Conservation (phyloP, 2,888 invertebrate species). For the Agrotis puta region DNA sequence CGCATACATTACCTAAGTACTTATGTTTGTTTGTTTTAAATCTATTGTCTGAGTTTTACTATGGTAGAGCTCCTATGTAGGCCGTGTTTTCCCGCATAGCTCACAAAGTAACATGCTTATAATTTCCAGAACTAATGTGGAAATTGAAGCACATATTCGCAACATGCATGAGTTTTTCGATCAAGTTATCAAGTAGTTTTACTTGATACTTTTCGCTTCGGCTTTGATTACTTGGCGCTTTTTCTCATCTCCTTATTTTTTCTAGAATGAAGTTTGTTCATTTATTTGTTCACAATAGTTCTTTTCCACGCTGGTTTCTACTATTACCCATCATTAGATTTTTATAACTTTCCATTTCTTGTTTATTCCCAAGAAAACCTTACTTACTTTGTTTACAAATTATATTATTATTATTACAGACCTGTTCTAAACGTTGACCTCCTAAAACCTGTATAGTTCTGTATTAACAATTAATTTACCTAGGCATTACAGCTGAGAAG, state of each 20-base stretch:
- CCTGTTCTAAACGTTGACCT: slow-evolving; percentile 15
- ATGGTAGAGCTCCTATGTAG: slow-evolving; percentile 21
- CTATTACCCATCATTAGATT: not conserved
- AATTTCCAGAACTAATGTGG: slow-evolving; percentile 23
- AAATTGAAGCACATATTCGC: slow-evolving; percentile 11
- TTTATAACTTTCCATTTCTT: not conserved
- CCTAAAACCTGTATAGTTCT: slow-evolving; percentile 30
- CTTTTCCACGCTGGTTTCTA: not conserved
- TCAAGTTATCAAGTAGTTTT: not conserved
- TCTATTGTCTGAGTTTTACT: slow-evolving; percentile 52
- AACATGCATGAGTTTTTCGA: not conserved
- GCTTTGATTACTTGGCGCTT: not conserved
- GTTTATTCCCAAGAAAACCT: not conserved
- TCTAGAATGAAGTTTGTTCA: not conserved
- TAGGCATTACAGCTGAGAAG: slow-evolving; percentile 31
- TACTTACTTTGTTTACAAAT: not conserved
- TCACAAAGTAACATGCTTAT: slow-evolving; percentile 13
- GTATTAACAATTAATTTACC: slow-evolving; percentile 29
- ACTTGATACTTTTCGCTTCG: too few species aligned
- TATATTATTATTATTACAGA: not conserved
- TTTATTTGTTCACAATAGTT: not conserved
- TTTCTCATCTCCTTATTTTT: not conserved
- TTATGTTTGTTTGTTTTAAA: slow-evolving; percentile 40
- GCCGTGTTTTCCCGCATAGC: slow-evolving; percentile 19
- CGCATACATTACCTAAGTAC: slow-evolving; percentile 9